These are phyloP conservation scores for Xiphorhynchus elegans DNA, from an alignment of 2,113 vertebrate genomes.

Conservation along the genomic window DNA sequence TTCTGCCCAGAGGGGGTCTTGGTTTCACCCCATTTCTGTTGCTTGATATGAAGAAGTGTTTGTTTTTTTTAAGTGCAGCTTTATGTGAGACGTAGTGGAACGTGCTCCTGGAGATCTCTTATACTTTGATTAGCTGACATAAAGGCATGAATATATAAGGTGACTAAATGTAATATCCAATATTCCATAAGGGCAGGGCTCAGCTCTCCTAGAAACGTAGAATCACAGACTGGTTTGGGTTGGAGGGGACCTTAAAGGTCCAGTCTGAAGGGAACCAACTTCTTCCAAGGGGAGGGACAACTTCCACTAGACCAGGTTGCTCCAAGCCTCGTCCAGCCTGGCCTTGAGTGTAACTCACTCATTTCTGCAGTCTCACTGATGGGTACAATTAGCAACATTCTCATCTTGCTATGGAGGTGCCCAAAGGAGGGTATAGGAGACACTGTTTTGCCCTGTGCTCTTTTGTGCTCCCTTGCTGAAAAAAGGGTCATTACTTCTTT, in stretches of 20 bases:
- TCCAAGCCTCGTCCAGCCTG: background rate
- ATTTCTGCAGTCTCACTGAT: background rate
- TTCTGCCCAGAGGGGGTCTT: background rate
- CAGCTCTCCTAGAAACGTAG: background rate
- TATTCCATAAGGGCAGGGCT: background rate
- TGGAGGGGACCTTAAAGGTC: background rate
- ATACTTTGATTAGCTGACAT: background rate
- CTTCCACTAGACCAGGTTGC: background rate
- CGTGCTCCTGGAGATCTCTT: background rate
- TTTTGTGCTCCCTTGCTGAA: rapidly evolving
- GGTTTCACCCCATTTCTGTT: background rate
- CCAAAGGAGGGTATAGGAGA: background rate
- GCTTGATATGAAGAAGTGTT: background rate
- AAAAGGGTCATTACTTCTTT: background rate
- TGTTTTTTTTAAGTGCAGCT: background rate
- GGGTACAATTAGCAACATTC: rapidly evolving
- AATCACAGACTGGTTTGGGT: background rate
- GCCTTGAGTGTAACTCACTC: background rate
- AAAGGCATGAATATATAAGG: background rate
- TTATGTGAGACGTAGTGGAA: too few relatives aligned
- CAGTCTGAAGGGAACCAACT: background rate
- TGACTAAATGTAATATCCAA: background rate
- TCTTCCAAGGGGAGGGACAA: background rate
- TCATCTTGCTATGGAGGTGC: background rate
- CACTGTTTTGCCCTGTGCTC: rapidly evolving